Base-by-base conservation (phyloP, 1,140 invertebrate species). In the Triops cancriformis region DNA sequence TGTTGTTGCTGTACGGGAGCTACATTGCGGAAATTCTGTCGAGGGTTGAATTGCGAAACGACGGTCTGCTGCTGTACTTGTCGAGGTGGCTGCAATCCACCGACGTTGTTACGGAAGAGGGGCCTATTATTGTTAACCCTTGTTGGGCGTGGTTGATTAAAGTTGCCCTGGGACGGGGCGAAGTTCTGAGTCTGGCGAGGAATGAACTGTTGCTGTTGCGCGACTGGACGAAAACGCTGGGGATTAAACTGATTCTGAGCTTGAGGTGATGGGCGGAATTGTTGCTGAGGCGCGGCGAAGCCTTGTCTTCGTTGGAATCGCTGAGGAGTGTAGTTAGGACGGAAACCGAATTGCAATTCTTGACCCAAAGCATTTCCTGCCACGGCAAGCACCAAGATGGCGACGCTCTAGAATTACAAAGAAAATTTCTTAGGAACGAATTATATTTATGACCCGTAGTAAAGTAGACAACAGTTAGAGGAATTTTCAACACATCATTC, bases 31-130 rank as follows among this genome's bases (percentile, higher is more conserved):
- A 64, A 64, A 45, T 51, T 64, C 28, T 76, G 75, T 10, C 26
- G 75, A 27, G 43, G 75, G 45, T 23, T 43, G 26, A 75, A 42
- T 27, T 37, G 74, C 37, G 41, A 6, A 51, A 11, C 37, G 31
- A 74, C 27, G 6, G 27, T 18, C 26, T 74, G 73, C 42, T 75
- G 75, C 42, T 76, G 75, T 51, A 51, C 42, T 75, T 75, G 74
- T 14, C 41, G 14, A 12, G 74, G 31, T 14, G 74, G 74, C 41
- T 45, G 74, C n/a, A 51, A 28, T 28, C 28, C 42, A 26, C 74
- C 74, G 5, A 51, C 23, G 43, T 64, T 76, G 43, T 51, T 76
- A 26, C 23, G 75, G 75, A 51, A 41, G 11, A 74, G 31, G 18
- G 27, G 73, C 26, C 26, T 23, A n/a, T 41, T 74, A 4, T 5